phyloP scores from a whole-genome alignment of 2,113 vertebrate genomes.

The Meles meles region DNA sequence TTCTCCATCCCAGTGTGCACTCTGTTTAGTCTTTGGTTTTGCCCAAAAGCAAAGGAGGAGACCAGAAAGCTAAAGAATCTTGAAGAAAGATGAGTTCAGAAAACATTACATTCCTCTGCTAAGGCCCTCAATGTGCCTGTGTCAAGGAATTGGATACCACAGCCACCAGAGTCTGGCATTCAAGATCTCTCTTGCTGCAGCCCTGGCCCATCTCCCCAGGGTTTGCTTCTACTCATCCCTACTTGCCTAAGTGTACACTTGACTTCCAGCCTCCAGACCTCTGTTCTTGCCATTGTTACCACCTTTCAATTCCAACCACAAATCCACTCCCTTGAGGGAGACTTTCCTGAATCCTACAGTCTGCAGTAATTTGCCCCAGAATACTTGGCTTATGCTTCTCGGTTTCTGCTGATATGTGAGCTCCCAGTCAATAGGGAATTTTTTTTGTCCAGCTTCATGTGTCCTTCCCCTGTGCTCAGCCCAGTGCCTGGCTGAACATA shows the following conservation, averaged over 20 bases:
- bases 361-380: not conserved
- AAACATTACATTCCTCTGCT: not conserved
- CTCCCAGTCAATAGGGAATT: not conserved
- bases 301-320: not conserved
- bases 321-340: not conserved
- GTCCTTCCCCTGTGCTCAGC: not conserved
- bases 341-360: not conserved
- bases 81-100: not conserved
- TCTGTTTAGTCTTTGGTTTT: not conserved
- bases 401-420: not conserved
- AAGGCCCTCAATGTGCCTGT: not conserved
- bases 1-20: not conserved
- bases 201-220: not conserved
- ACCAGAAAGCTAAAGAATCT: not conserved
- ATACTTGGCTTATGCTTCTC: not conserved
- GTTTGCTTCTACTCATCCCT: not conserved
- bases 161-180: not conserved
- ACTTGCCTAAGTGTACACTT: no score
- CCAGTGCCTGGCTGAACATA: not conserved
- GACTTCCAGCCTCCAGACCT: not conserved
- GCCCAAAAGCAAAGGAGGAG: not conserved
- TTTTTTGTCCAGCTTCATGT: no score
- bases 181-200: not conserved
- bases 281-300: not conserved
- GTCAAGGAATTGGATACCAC: not conserved